A percentile compares a stretch with the other conserved stretches of the same genome.
Evolutionary conservation across 2,888 invertebrate species (phyloP).

Genomic region (Chymomyza caudatula): DNA sequence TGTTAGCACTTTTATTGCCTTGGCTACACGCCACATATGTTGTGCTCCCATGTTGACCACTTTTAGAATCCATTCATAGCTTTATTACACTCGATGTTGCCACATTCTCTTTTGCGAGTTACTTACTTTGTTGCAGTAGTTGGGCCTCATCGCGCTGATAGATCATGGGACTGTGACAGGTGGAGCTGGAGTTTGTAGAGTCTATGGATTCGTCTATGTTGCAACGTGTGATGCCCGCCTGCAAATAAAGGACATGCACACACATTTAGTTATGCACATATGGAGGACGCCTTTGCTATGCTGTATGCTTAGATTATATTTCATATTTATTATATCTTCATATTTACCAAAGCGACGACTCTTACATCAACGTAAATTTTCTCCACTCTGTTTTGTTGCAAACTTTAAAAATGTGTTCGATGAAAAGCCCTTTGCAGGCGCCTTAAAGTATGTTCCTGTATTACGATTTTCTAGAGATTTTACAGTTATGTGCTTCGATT

Average conservation of each 20-base stretch:
- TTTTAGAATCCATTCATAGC: background rate
- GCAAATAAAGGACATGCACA: slow-evolving; percentile 13
- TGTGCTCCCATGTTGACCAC: background rate
- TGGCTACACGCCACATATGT: background rate
- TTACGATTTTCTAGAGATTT: too few relatives aligned
- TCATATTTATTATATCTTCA: too few relatives aligned
- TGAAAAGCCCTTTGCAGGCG: too few relatives aligned
- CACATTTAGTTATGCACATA: too few relatives aligned
- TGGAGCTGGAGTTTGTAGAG: slow-evolving; percentile 77
- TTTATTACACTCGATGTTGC: slow-evolving; percentile 33
- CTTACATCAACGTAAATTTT: too few relatives aligned
- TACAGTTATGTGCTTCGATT: too few relatives aligned
- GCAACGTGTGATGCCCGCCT: slow-evolving; percentile 78
- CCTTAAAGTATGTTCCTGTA: too few relatives aligned
- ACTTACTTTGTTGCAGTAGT: slow-evolving; percentile 71
- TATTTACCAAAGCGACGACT: too few relatives aligned
- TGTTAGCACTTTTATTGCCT: slow-evolving; percentile 58
- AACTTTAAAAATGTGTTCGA: too few relatives aligned
- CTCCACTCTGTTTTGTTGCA: too few relatives aligned
- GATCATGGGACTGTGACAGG: slow-evolving; percentile 78
- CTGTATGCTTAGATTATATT: too few relatives aligned
- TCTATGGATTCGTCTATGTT: slow-evolving; percentile 78
- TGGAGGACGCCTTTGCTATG: too few relatives aligned
- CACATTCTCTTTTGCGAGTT: slow-evolving; percentile 13
- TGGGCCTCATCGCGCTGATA: slow-evolving; percentile 77